Percentiles rank a stretch among this genome's conserved stretches.
Evolutionary conservation across 2,888 invertebrate genomes (phyloP).

Genomic region (Phlogophora meticulosa): DNA sequence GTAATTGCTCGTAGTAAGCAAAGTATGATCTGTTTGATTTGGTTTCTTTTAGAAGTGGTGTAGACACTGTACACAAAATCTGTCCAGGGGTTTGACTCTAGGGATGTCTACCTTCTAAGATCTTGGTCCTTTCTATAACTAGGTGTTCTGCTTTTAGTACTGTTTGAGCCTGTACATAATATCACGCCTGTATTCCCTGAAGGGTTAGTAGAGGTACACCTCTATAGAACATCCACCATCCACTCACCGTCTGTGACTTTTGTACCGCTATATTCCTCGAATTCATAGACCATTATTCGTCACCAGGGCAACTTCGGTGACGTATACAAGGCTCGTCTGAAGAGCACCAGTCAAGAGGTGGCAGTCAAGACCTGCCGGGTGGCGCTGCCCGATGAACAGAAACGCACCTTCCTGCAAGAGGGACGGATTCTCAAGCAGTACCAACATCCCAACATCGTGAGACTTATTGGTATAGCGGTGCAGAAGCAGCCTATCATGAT

Average conservation of each 20-base stretch:
- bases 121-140: background rate
- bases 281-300: background rate
- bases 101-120: background rate
- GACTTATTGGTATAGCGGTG: slow-evolving; percentile 98
- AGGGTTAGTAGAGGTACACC: no score
- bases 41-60: slow-evolving; percentile 4
- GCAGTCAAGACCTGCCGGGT: slow-evolving; percentile 99
- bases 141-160: background rate
- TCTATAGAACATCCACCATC: no score
- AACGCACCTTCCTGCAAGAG: slow-evolving; percentile 98
- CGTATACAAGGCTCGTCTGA: slow-evolving; percentile 97
- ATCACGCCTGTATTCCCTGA: no score
- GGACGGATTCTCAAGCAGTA: slow-evolving; percentile 99
- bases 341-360: slow-evolving; percentile 96
- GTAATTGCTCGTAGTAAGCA: background rate
- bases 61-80: background rate
- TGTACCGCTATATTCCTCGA: background rate
- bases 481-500: slow-evolving; percentile 99
- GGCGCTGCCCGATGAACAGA: slow-evolving; percentile 97
- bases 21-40: background rate
- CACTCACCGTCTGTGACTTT: no score
- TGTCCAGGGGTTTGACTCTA: no score
- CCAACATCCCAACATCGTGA: slow-evolving; percentile 98
- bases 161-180: no score
- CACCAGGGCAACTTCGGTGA: slow-evolving; percentile 98